Conservation (phyloP, 2,888 invertebrate genomes). For the Axea sp. region DNA sequence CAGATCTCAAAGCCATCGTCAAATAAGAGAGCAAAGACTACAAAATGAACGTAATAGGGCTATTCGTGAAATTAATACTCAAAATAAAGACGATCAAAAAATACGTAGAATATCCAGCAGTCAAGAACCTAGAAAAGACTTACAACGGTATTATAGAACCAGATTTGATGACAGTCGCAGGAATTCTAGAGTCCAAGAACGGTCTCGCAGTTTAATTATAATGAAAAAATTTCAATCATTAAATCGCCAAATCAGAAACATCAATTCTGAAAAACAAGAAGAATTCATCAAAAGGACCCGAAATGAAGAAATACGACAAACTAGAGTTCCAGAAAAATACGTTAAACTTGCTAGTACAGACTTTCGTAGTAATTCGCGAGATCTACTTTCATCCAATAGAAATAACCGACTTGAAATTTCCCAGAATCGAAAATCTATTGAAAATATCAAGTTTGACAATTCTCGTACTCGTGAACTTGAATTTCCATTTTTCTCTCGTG, state of each 20-base stretch:
- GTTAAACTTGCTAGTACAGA: not conserved
- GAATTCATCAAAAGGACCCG: not conserved
- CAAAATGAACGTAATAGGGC: not conserved
- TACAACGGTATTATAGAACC: not conserved
- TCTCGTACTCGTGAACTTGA: not conserved
- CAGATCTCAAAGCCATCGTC: slow-evolving; percentile 6
- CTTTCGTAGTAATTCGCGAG: not conserved
- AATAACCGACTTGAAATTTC: not conserved
- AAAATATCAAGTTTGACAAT: not conserved
- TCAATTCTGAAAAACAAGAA: not conserved
- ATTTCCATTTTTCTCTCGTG: not conserved
- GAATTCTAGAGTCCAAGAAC: slow-evolving; percentile 9
- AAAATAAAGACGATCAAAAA: not conserved
- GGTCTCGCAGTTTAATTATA: not conserved
- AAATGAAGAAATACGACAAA: not conserved
- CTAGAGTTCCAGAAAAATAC: slow-evolving; percentile 8
- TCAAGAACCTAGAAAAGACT: not conserved
- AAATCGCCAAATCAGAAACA: too few relatives aligned
- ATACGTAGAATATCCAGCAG: too few relatives aligned
- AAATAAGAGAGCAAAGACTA: slow-evolving; percentile 49
- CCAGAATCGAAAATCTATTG: not conserved
- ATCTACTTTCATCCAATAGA: not conserved
- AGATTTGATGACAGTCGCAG: not conserved
- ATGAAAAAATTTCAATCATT: not conserved
- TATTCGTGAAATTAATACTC: not conserved